A percentile compares a stretch with the other conserved stretches of the same genome.
phyloP scores from a whole-genome alignment of 2,797 vertebrate genomes.

The Phalanger gymnotis region DNA sequence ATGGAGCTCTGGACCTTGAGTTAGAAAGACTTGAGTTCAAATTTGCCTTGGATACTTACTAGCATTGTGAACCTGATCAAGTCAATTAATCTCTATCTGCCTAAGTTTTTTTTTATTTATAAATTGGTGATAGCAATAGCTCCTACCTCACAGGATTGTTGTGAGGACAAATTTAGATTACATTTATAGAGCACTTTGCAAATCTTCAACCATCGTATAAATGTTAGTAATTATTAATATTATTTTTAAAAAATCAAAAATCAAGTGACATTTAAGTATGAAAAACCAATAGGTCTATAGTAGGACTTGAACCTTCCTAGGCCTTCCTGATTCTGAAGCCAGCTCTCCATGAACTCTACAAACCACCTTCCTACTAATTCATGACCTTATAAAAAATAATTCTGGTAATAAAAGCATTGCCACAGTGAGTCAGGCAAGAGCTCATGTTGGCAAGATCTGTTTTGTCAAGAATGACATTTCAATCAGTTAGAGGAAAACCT shows the following conservation, averaged over 20 bases:
- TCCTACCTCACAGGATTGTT: background rate
- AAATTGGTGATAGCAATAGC: background rate
- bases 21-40: background rate
- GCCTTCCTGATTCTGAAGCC: too few species aligned
- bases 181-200: background rate
- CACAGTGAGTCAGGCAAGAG: background rate
- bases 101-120: background rate
- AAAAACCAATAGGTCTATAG: too few species aligned
- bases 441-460: background rate
- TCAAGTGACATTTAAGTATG: background rate
- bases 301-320: too few species aligned
- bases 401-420: background rate
- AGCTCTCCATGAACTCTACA: too few species aligned
- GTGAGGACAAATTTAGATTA: background rate
- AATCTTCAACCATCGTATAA: background rate
- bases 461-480: background rate
- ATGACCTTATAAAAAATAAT: background rate
- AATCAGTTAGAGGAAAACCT: background rate
- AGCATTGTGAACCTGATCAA: background rate
- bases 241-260: background rate
- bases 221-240: background rate
- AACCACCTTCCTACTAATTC: background rate
- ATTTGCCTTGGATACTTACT: background rate
- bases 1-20: background rate
- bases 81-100: background rate